phyloP scores from a whole-genome alignment of 2,888 invertebrate genomes.

The Drosophila cracens region DNA sequence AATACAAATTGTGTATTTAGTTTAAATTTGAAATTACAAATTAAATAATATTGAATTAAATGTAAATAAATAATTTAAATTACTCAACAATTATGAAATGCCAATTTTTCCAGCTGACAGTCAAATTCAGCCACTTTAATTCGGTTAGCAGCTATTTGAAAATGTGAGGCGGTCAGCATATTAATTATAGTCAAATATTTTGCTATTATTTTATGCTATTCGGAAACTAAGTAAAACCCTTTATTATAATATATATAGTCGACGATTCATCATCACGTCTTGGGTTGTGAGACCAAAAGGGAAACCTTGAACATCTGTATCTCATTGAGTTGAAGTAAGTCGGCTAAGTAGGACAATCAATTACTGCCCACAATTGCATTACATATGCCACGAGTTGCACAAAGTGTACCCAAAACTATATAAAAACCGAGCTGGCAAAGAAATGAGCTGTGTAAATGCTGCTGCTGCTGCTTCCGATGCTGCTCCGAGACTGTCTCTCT shows the following conservation, averaged over 20 bases:
- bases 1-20: background rate
- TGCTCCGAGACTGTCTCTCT: constrained; percentile 2
- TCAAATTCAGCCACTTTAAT: fast-evolving
- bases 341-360: constrained; percentile 72
- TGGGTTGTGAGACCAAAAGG: background rate
- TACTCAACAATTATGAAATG: no score
- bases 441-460: constrained; percentile 16
- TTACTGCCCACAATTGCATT: constrained; percentile 74
- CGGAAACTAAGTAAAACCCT: background rate
- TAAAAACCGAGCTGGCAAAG: constrained; percentile 38
- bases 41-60: background rate
- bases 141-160: background rate
- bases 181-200: background rate
- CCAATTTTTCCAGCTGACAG: background rate
- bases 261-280: background rate
- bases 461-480: constrained; percentile 16
- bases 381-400: constrained; percentile 44
- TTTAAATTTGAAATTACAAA: background rate
- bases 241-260: background rate
- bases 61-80: background rate
- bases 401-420: constrained; percentile 62
- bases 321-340: constrained; percentile 40
- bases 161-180: background rate
- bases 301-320: constrained; percentile 44
- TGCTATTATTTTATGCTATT: background rate